These are phyloP conservation scores for Novumbra hubbsi DNA, from an alignment of 2,797 vertebrate species.

Conservation along the genomic window DNA sequence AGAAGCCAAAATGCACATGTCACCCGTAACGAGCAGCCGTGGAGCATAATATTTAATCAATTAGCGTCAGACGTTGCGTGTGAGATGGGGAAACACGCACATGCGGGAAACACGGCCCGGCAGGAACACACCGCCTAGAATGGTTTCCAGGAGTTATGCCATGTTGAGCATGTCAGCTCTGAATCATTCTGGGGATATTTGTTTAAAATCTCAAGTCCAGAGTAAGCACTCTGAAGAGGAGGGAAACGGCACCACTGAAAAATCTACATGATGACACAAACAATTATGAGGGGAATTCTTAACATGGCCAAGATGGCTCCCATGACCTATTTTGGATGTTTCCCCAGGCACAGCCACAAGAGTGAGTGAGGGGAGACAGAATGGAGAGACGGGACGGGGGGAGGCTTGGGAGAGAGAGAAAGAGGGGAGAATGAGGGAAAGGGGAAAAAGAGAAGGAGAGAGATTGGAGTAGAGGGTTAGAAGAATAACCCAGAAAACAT, in stretches of 20 bases:
- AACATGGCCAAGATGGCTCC: constrained; percentile 70
- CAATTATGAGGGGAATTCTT: constrained; percentile 65
- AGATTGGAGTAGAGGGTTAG: constrained; percentile 13
- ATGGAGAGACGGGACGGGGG: constrained; percentile 36
- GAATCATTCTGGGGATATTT: constrained; percentile 55
- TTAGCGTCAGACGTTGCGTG: neutral
- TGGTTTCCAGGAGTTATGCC: constrained; percentile 20
- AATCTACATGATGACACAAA: constrained; percentile 70
- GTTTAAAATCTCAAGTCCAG: constrained; percentile 65
- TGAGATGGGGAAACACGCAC: neutral
- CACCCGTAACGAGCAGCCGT: neutral
- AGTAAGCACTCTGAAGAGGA: constrained; percentile 66
- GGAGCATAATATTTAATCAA: neutral
- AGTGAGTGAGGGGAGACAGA: constrained; percentile 5
- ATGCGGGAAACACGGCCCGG: constrained; percentile 5
- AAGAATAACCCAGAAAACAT: neutral
- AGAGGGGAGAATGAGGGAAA: neutral
- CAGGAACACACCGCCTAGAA: neutral
- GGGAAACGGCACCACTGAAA: constrained; percentile 65
- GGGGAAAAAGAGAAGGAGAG: neutral
- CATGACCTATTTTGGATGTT: constrained; percentile 66
- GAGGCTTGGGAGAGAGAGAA: constrained; percentile 34
- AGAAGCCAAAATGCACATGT: neutral
- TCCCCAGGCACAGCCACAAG: constrained; percentile 36
- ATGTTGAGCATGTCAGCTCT: constrained; percentile 33